Evolutionary conservation across 2,888 invertebrate genomes (phyloP).

Genomic region (Autographa pulchrina): DNA sequence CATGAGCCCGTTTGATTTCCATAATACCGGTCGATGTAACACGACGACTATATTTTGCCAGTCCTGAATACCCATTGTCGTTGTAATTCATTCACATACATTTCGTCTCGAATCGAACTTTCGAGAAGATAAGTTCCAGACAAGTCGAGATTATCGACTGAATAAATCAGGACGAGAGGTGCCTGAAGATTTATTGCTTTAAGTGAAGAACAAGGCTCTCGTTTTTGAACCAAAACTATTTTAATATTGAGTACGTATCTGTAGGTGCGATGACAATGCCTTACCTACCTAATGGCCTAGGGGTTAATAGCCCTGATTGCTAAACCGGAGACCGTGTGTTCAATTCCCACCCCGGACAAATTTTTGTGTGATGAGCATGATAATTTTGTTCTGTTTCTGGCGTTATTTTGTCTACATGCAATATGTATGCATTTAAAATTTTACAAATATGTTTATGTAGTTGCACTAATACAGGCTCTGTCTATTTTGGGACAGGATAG

Average conservation of each 20-base stretch:
- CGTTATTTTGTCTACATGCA: too few relatives aligned
- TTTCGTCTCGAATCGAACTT: constrained; percentile 65
- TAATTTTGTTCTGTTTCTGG: too few relatives aligned
- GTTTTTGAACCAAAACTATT: constrained; percentile 66
- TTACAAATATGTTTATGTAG: too few relatives aligned
- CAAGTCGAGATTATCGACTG: constrained; percentile 75
- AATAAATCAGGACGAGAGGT: constrained; percentile 77
- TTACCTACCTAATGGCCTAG: too few relatives aligned
- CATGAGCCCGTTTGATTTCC: constrained; percentile 40
- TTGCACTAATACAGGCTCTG: too few relatives aligned
- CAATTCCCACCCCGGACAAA: too few relatives aligned
- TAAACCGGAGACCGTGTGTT: too few relatives aligned
- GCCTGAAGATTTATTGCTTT: constrained; percentile 72
- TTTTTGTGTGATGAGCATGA: too few relatives aligned
- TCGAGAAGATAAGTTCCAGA: constrained; percentile 69
- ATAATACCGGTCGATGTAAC: constrained; percentile 44
- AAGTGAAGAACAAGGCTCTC: constrained; percentile 64
- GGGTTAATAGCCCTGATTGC: too few relatives aligned
- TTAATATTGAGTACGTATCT: constrained; percentile 26
- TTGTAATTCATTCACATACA: constrained; percentile 57
- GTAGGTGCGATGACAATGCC: constrained; percentile 6
- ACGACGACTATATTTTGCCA: constrained; percentile 48
- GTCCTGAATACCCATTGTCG: constrained; percentile 56
- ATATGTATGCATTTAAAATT: too few relatives aligned
- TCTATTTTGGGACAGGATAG: too few relatives aligned